Evolutionary conservation across 2,888 invertebrate species (phyloP).

Genomic region (Omphaloscelis lunosa): DNA sequence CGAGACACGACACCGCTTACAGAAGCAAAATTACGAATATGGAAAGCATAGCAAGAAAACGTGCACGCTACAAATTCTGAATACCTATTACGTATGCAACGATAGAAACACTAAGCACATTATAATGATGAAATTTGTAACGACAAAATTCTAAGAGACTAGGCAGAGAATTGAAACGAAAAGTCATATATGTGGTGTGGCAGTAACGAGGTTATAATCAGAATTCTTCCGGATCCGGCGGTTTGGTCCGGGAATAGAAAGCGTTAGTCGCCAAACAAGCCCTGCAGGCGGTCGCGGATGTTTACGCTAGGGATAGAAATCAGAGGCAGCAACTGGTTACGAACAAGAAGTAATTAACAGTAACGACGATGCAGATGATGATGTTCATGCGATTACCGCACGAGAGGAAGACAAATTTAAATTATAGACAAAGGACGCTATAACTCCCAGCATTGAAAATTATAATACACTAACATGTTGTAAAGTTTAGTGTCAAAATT

Average conservation of each 20-base stretch:
- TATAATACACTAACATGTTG: conserved; percentile 17
- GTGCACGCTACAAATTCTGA: conserved; percentile 36
- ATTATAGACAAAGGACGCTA: conserved; percentile 47
- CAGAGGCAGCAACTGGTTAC: conserved; percentile 75
- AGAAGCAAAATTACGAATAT: conserved; percentile 53
- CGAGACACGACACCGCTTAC: conserved; percentile 44
- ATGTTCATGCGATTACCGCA: conserved; percentile 40
- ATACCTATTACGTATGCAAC: conserved; percentile 45
- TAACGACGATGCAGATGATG: conserved; percentile 56
- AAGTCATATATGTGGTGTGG: conserved; percentile 72
- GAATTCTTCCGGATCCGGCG: conserved; percentile 80
- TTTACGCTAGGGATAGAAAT: conserved; percentile 82
- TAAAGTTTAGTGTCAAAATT: conserved; percentile 23
- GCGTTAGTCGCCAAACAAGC: conserved; percentile 78
- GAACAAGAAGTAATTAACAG: conserved; percentile 73
- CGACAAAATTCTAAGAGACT: conserved; percentile 56
- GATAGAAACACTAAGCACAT: conserved; percentile 54
- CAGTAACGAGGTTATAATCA: conserved; percentile 84
- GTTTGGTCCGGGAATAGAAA: conserved; percentile 81
- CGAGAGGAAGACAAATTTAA: conserved; percentile 52
- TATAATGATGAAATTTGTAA: conserved; percentile 56
- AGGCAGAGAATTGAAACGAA: conserved; percentile 75
- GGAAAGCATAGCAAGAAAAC: conserved; percentile 53
- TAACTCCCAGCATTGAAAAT: conserved; percentile 23
- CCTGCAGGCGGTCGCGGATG: conserved; percentile 80